phyloP scores from a whole-genome alignment of 2,113 vertebrate species.

The Pseudopipra pipra region DNA sequence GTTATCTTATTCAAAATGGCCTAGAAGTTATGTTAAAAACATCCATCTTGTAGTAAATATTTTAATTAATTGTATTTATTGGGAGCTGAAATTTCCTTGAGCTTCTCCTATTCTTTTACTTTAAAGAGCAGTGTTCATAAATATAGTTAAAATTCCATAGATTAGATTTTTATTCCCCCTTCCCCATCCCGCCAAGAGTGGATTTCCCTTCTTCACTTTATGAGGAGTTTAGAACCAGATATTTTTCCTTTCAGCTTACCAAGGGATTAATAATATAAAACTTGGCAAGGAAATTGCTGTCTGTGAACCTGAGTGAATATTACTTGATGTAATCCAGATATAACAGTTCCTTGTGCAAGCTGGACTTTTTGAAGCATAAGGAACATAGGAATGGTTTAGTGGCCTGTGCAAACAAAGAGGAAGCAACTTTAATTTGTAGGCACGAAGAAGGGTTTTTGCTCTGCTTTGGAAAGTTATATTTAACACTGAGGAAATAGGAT shows the following conservation, averaged over 20 bases:
- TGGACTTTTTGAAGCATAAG: not conserved
- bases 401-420: not conserved
- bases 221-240: slow-evolving; percentile 46
- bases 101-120: not conserved
- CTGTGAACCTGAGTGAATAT: slow-evolving; percentile 39
- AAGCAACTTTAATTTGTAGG: not conserved
- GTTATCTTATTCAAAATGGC: not conserved
- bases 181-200: not conserved
- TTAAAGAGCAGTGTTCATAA: not conserved
- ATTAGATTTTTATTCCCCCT: not conserved
- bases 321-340: slow-evolving; percentile 64
- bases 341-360: not conserved
- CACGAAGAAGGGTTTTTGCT: not conserved
- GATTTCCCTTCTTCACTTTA: slow-evolving; percentile 45
- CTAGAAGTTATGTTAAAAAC: not conserved
- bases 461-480: slow-evolving; percentile 13
- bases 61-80: not conserved
- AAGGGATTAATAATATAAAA: slow-evolving; percentile 67
- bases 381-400: not conserved
- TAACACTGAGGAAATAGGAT: slow-evolving; percentile 23
- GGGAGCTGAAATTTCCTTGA: not conserved
- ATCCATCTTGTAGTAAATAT: not conserved
- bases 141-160: not conserved
- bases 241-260: slow-evolving; percentile 56
- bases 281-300: slow-evolving; percentile 57